Conservation (phyloP, 2,113 vertebrate genomes). For the Puma concolor region DNA sequence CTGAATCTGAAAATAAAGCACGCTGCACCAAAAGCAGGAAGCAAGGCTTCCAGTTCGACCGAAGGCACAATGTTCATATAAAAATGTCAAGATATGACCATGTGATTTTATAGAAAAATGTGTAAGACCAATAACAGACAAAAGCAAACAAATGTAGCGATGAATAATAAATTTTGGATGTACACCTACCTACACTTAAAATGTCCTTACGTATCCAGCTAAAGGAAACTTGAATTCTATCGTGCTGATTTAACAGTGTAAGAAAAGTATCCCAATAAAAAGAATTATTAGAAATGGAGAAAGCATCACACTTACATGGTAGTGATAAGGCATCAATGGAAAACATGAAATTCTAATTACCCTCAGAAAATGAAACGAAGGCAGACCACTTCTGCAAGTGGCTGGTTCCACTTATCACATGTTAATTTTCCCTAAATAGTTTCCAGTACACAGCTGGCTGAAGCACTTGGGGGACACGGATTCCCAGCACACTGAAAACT, state of each 20-base stretch:
- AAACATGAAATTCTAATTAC: neutral
- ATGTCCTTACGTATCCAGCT: neutral
- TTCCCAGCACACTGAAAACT: neutral
- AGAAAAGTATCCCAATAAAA: neutral
- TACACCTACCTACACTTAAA: neutral
- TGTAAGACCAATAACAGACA: neutral
- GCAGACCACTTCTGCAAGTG: neutral
- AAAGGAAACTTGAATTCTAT: slow-evolving; percentile 27
- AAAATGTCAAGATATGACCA: neutral
- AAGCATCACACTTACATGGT: neutral
- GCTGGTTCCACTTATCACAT: neutral
- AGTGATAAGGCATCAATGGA: neutral
- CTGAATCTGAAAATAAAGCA: slow-evolving; percentile 36
- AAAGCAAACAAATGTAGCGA: slow-evolving; percentile 21
- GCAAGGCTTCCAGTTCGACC: neutral
- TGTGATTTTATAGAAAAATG: neutral
- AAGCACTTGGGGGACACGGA: neutral
- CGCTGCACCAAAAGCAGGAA: neutral
- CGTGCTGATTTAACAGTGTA: neutral
- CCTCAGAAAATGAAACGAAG: neutral
- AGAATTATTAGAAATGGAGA: neutral
- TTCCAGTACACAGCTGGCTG: neutral
- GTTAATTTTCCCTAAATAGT: neutral
- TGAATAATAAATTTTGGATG: slow-evolving; percentile 12
- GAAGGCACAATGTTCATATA: slow-evolving; percentile 30